These are phyloP conservation scores for Microctonus hyperodae DNA, from an alignment of 2,888 invertebrate genomes.

Conservation along the genomic window DNA sequence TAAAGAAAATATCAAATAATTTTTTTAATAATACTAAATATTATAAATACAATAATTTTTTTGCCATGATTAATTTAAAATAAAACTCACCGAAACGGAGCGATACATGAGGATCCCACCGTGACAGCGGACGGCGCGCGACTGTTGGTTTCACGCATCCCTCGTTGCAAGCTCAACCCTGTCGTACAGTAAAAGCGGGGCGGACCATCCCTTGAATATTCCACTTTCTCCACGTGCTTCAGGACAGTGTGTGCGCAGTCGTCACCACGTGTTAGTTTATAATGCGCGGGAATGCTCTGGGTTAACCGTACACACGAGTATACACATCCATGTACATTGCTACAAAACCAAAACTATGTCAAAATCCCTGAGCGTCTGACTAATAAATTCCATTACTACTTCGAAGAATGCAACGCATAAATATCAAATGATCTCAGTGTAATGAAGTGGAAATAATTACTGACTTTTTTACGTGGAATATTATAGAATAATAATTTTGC, in stretches of 20 bases:
- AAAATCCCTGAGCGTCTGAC: slow-evolving; percentile 1
- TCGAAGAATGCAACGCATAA: too few relatives aligned
- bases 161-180: slow-evolving; percentile 40
- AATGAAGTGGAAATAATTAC: too few relatives aligned
- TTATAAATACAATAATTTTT: neutral
- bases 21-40: too few relatives aligned
- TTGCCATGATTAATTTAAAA: neutral
- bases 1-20: too few relatives aligned
- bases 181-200: slow-evolving; percentile 32
- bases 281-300: slow-evolving; percentile 37
- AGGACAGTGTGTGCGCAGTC: slow-evolving; percentile 27
- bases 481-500: too few relatives aligned
- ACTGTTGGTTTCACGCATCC: slow-evolving; percentile 52
- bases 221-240: slow-evolving; percentile 41
- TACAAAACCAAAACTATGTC: neutral
- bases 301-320: too few relatives aligned
- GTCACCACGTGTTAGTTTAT: slow-evolving; percentile 34
- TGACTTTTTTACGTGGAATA: too few relatives aligned
- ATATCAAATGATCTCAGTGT: too few relatives aligned
- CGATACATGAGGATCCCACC: slow-evolving; percentile 48
- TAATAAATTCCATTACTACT: neutral
- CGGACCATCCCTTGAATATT: slow-evolving; percentile 20
- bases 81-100: slow-evolving; percentile 38
- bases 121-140: slow-evolving; percentile 62
- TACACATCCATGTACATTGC: too few relatives aligned